Evolutionary conservation across 2,888 invertebrate genomes (phyloP), one percentile per base, ranked within the genome.

Genomic region (Polydesmus complanatus): DNA sequence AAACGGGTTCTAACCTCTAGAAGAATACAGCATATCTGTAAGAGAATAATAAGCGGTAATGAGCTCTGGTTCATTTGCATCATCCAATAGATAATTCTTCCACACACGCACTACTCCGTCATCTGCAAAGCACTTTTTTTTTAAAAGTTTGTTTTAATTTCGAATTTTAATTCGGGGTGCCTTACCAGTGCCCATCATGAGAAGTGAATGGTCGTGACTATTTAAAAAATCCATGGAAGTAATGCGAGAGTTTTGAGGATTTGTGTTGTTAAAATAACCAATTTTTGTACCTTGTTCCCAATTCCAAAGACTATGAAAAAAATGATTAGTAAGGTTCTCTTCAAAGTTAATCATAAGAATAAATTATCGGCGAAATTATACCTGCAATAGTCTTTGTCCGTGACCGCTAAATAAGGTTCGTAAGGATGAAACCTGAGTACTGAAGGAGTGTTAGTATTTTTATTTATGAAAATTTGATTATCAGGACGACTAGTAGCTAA

Each of bases 1-100:
- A 37, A 37, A 37, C 8, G 5, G 37, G 14, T 8, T 37, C 5
- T 37, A 8, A 37, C 37, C 37, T 73, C 77, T 75, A 22, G 73
- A 70, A 22, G 77, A 72, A 1, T 76, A 76, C 64, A 77, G 73
- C 66, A 78, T 78, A 69, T 86, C 84, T 61, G 81, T 81, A 23
- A 93, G 78, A 27, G 87, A 90, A 71, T 89, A 88, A 88, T 93
- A 95, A 50, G 88, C 85, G 1, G 89, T 84, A 49, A 91, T 80
- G 67, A 90, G 76, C 53, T 78, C 75, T 1, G 79, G 78, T 49
- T 79, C 78, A 62, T 56, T 63, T 49, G 63, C 64, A 65, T 69
- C 69, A 68, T 58, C 69, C 61, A 60, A 69, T 69, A 64, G 70
- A 58, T 73, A 74, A 61, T 76, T 69, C 68, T 75, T 77, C 83